phyloP scores from a whole-genome alignment of 2,888 invertebrate genomes.

The Labia minor region DNA sequence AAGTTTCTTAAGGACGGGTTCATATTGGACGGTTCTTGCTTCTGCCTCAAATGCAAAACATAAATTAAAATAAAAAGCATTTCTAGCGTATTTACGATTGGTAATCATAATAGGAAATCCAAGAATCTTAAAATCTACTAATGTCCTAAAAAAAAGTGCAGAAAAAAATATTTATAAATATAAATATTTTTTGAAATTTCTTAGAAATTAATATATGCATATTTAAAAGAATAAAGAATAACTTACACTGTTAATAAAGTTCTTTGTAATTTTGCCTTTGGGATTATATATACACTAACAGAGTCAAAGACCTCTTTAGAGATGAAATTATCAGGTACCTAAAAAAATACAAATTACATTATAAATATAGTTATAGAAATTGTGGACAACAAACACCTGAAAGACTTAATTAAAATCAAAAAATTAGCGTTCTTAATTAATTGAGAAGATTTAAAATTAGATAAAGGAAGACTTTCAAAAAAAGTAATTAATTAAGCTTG shows the following conservation, averaged over 20 bases:
- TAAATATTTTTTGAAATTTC: no score
- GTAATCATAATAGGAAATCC: slow-evolving; percentile 88
- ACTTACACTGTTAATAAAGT: slow-evolving; percentile 83
- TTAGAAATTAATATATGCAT: slow-evolving; percentile 4
- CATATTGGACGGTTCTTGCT: slow-evolving; percentile 83
- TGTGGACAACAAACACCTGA: no score
- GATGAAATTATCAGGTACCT: slow-evolving; percentile 79
- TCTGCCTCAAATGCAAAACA: slow-evolving; percentile 89
- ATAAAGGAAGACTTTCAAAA: no score
- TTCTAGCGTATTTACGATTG: slow-evolving; percentile 77
- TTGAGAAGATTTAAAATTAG: no score
- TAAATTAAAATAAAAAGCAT: slow-evolving; percentile 89
- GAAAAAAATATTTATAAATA: neutral
- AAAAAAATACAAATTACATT: slow-evolving; percentile 26
- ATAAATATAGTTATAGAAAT: no score
- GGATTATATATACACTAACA: slow-evolving; percentile 88
- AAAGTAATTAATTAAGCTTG: no score
- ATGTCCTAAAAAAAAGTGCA: slow-evolving; percentile 44
- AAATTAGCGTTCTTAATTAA: no score
- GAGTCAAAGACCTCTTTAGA: slow-evolving; percentile 90
- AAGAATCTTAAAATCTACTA: slow-evolving; percentile 74
- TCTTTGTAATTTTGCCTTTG: slow-evolving; percentile 81
- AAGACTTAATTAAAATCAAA: no score
- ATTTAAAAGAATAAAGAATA: slow-evolving; percentile 27
- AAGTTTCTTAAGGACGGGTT: slow-evolving; percentile 86